Percentiles rank a stretch among this genome's conserved stretches.
These are phyloP conservation scores for Corvus cornix DNA, from an alignment of 2,113 vertebrate genomes.

Conservation along the genomic window DNA sequence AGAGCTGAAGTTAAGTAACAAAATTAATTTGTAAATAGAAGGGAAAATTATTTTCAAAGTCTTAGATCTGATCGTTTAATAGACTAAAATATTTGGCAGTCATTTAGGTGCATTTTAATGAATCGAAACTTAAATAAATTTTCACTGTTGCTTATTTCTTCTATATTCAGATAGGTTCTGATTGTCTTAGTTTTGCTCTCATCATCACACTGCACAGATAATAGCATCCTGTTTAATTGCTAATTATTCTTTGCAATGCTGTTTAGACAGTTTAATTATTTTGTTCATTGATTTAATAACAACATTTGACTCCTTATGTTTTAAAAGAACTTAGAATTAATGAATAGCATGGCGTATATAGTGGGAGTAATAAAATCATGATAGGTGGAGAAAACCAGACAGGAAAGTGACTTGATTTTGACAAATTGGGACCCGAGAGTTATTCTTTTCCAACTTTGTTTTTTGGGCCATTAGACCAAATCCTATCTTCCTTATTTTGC, in stretches of 20 bases:
- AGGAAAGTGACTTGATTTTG: neutral
- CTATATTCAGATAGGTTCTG: neutral
- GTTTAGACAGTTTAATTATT: conserved; percentile 61
- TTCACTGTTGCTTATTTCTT: neutral
- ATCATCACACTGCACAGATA: conserved; percentile 19
- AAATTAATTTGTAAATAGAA: neutral
- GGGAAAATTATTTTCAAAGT: neutral
- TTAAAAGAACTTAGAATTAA: conserved; percentile 30
- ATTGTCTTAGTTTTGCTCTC: neutral
- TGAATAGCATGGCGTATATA: neutral
- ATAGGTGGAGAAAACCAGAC: neutral
- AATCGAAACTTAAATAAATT: neutral
- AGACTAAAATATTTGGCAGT: neutral
- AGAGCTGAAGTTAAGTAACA: neutral
- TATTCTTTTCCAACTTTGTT: neutral
- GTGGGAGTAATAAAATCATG: neutral
- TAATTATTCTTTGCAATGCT: conserved; percentile 61
- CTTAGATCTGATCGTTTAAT: neutral
- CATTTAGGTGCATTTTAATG: neutral
- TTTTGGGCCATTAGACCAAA: neutral
- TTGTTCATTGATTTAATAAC: conserved; percentile 59
- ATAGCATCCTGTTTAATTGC: conserved; percentile 37
- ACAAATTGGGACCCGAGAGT: neutral
- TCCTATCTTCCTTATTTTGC: neutral
- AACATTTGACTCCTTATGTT: conserved; percentile 20